Evolutionary conservation across 1,140 invertebrate species (phyloP), one percentile per base, ranked within the genome.

Genomic region (Drosophila nasuta): DNA sequence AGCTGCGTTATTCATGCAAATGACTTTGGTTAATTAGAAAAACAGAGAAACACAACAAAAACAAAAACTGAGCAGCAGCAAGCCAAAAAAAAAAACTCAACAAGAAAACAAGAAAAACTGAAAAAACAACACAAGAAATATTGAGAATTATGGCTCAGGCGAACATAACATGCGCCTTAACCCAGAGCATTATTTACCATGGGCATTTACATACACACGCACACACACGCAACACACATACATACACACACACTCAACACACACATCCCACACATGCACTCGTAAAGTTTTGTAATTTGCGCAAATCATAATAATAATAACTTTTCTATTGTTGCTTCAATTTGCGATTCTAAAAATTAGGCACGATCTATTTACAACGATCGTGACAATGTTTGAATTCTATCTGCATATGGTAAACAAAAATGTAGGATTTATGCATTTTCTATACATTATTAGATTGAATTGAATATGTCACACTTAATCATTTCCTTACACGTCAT

Each of bases 1-100:
- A 88, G 82, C 82, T 83, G 83, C 85, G 80, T 88, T 89, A 87
- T 80, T 88, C 86, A 87, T 87, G 82, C 80, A 88, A 87, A 88
- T 87, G 83, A 80, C 82, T 80, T 80, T 87, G 80, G 69, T 71
- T 88, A 87, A 88, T 88, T 88, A 87, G 79, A 75, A 79, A 87
- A 72, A 48, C 35, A 72, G 33, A 58, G 20, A 25, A 25, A 25
- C 20, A 25, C 20, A 25, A 25, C 20, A 25, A 25, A 25, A 25
- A 25, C 20, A 57, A 71, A 33, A 56, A n/a, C 17, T 65, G 56
- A 56, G 17, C 35, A 43, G 13, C 8, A 30, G 10, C 46, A 20
- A 15, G 15, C 15, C n/a, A n/a, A 17, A 62, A 46, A 62, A 48
- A 49, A 63, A 46, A 62, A 48, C 20, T 56, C 13, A 68, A 59